These are phyloP conservation scores for Thalassaphorura encarpata DNA, from an alignment of 1,140 invertebrate genomes.

Conservation along the genomic window DNA sequence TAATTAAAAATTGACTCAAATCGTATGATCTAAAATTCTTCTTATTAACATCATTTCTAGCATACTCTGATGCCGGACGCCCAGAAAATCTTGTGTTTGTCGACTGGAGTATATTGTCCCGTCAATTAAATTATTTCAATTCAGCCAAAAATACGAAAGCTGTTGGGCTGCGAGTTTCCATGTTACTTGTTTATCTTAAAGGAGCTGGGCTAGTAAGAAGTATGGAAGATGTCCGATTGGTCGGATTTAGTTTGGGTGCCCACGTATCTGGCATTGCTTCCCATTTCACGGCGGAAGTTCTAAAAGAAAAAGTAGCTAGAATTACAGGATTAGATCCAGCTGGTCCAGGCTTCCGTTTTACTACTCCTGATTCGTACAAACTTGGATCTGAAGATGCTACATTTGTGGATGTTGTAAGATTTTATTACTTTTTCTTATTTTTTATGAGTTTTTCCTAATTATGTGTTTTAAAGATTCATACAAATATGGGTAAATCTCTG, in stretches of 20 bases:
- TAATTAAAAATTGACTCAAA: neutral
- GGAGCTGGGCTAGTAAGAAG: neutral
- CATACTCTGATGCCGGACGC: neutral
- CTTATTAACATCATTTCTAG: no score
- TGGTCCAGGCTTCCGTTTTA: constrained; percentile 15
- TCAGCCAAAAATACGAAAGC: constrained; percentile 19
- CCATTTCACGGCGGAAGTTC: constrained; percentile 9
- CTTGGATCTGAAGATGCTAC: constrained; percentile 17
- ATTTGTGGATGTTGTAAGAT: constrained; percentile 29
- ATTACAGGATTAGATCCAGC: constrained; percentile 30
- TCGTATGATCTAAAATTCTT: neutral
- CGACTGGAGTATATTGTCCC: constrained; percentile 16
- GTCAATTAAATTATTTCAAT: constrained; percentile 18
- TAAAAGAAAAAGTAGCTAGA: constrained; percentile 13
- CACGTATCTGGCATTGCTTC: constrained; percentile 34
- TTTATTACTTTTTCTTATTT: no score
- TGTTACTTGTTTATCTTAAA: constrained; percentile 17
- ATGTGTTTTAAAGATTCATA: no score
- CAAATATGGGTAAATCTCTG: constrained; percentile 15
- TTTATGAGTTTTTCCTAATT: no score
- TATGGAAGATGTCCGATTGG: constrained; percentile 31
- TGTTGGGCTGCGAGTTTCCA: constrained; percentile 18
- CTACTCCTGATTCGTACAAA: constrained; percentile 2
- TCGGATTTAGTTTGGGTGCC: constrained; percentile 35
- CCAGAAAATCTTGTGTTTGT: constrained; percentile 16